phyloP scores from a whole-genome alignment of 2,888 invertebrate species.

The Papilio protenor region DNA sequence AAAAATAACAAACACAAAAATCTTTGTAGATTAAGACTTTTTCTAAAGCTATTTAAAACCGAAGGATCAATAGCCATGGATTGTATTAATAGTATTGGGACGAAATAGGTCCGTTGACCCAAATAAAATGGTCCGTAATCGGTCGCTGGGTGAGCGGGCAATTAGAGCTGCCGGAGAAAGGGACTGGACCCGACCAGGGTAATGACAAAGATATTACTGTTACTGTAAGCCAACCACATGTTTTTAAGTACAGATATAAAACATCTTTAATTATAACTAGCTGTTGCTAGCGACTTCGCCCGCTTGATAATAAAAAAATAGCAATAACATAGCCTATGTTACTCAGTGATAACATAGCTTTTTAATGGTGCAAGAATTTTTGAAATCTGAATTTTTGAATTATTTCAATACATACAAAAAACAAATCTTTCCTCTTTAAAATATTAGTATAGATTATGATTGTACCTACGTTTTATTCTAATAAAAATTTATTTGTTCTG shows the following conservation, averaged over 20 bases:
- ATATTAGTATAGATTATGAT: too few species aligned
- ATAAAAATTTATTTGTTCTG: too few species aligned
- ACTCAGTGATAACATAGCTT: too few species aligned
- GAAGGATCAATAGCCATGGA: slow-evolving; percentile 23
- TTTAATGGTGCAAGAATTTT: too few species aligned
- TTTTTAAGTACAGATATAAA: slow-evolving; percentile 14
- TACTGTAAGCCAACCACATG: neutral
- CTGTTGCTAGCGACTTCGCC: too few species aligned
- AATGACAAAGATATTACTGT: slow-evolving; percentile 11
- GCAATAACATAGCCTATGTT: too few species aligned
- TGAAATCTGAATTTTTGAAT: too few species aligned
- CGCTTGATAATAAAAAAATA: too few species aligned
- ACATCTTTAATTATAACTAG: neutral
- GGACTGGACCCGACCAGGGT: slow-evolving; percentile 14
- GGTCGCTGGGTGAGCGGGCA: slow-evolving; percentile 32
- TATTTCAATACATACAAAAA: too few species aligned
- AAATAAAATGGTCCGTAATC: slow-evolving; percentile 39
- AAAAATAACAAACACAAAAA: too few species aligned
- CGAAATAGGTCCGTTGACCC: slow-evolving; percentile 38
- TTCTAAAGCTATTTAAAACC: slow-evolving; percentile 20
- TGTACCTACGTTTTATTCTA: too few species aligned
- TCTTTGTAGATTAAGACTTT: neutral
- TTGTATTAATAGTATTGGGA: slow-evolving; percentile 18
- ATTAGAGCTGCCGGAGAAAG: slow-evolving; percentile 29
- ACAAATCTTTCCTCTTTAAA: too few species aligned